These are phyloP conservation scores for Empidonax alnorum DNA, from an alignment of 2,113 vertebrate species.

Conservation along the genomic window DNA sequence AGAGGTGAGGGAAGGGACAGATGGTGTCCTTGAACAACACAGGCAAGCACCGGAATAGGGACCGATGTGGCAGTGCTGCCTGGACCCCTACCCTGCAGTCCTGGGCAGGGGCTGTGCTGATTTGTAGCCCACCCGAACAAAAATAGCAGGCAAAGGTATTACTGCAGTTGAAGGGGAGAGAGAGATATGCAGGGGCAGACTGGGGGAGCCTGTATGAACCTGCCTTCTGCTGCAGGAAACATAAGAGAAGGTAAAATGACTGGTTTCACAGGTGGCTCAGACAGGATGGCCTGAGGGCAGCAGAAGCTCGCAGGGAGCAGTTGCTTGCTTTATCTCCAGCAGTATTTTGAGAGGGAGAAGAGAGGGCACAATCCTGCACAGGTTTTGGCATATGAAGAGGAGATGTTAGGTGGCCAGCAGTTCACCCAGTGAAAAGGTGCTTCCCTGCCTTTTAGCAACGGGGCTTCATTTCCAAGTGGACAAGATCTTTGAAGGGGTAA, in stretches of 20 bases:
- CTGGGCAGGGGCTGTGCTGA: background rate
- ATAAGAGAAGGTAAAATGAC: constrained; percentile 39
- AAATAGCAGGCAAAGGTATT: constrained; percentile 6
- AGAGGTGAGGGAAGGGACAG: constrained; percentile 5
- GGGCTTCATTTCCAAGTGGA: background rate
- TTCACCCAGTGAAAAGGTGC: background rate
- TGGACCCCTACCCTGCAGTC: background rate
- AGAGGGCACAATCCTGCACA: background rate
- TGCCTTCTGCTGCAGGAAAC: constrained; percentile 35
- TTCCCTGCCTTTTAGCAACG: background rate
- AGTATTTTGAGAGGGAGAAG: background rate
- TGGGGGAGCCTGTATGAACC: constrained; percentile 30
- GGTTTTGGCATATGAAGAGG: background rate
- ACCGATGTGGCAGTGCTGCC: background rate
- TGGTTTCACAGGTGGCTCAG: constrained; percentile 40
- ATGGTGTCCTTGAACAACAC: background rate
- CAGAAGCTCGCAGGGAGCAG: background rate
- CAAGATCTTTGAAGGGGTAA: background rate
- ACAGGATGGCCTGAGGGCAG: constrained; percentile 15
- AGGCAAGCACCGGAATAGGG: background rate
- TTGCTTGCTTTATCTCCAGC: background rate
- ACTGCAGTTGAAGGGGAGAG: background rate
- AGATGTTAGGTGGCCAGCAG: background rate
- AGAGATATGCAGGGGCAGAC: background rate
- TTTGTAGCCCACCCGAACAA: constrained; percentile 5